Evolutionary conservation across 2,113 vertebrate genomes (phyloP), one percentile per base, ranked within the genome.

Genomic region (Noctilio leporinus): DNA sequence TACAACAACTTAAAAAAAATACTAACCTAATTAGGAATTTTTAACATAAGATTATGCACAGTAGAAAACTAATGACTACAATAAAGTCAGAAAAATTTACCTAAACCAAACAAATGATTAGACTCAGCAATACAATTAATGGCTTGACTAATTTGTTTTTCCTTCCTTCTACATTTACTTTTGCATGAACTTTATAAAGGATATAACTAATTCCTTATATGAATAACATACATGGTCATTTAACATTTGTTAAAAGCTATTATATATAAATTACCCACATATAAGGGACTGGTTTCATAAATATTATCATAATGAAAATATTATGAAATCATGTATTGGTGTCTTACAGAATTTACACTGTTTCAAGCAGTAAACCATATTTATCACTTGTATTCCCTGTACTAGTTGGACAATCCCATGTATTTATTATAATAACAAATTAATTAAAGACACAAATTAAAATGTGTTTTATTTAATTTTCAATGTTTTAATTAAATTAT

Each of bases 51-150:
- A 96, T 97, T 96, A 94, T 89, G 96, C 88, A 93, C 53, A 96
- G 80, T 96, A 95, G 95, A 81, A 64, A 69, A 89, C 76, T 96
- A 97, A 96, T 96, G 84, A 92, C 62, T 78, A 4, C 40, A 95
- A 82, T 90, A 93, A 94, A 94, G 73, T 59, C 76, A 94, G 89
- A 93, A 96, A 96, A 81, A 69, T 95, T 93, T 94, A 85, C 53
- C 91, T 95, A 95, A 96, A 94, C 93, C 47, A 97, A 97, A 87
- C 83, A 95, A 67, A 96, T 90, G 72, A 96, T 97, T 96, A 94
- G 76, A 93, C 38, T 92, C 28, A 84, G 72, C 80, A 77, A 82
- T 72, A 93, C 84, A 97, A 93, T 92, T 91, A 95, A 64, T 95
- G 53, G 17, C 69, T 95, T 95, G 49, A 72, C 84, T 93, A 96